phyloP scores from a whole-genome alignment of 2,888 invertebrate genomes.

The Nycteola revayana region DNA sequence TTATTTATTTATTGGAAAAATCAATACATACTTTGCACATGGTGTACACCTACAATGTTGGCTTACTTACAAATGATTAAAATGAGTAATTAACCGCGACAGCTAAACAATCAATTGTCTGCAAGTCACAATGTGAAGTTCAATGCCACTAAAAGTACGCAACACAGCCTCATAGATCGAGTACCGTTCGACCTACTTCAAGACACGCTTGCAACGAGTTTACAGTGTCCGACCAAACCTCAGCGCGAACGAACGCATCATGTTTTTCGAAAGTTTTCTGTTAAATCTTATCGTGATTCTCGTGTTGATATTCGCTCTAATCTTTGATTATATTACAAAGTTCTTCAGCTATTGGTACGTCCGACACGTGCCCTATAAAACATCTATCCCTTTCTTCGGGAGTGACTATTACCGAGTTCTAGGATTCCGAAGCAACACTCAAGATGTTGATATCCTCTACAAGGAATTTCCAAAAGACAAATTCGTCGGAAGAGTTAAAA shows the following conservation, averaged over 20 bases:
- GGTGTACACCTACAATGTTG: no score
- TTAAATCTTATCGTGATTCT: slow-evolving; percentile 56
- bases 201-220: slow-evolving; percentile 28
- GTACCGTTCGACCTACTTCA: slow-evolving; percentile 70
- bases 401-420: slow-evolving; percentile 67
- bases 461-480: slow-evolving; percentile 54
- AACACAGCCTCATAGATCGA: slow-evolving; percentile 22
- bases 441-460: slow-evolving; percentile 63
- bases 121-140: slow-evolving; percentile 38
- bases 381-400: slow-evolving; percentile 62
- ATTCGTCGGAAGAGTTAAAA: slow-evolving; percentile 64
- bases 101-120: neutral
- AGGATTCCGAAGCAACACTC: slow-evolving; percentile 56
- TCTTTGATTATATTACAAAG: slow-evolving; percentile 71
- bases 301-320: slow-evolving; percentile 57
- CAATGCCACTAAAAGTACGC: slow-evolving; percentile 38
- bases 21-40: no score
- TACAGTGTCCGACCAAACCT: slow-evolving; percentile 53
- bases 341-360: slow-evolving; percentile 78
- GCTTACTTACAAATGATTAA: no score
- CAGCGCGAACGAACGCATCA: slow-evolving; percentile 61
- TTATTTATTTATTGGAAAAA: no score
- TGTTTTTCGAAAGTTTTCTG: slow-evolving; percentile 76
- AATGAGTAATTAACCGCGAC: no score
- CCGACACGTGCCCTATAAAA: slow-evolving; percentile 65